These are phyloP conservation scores for Cynaeus angustus DNA, from an alignment of 2,888 invertebrate species.

Conservation along the genomic window DNA sequence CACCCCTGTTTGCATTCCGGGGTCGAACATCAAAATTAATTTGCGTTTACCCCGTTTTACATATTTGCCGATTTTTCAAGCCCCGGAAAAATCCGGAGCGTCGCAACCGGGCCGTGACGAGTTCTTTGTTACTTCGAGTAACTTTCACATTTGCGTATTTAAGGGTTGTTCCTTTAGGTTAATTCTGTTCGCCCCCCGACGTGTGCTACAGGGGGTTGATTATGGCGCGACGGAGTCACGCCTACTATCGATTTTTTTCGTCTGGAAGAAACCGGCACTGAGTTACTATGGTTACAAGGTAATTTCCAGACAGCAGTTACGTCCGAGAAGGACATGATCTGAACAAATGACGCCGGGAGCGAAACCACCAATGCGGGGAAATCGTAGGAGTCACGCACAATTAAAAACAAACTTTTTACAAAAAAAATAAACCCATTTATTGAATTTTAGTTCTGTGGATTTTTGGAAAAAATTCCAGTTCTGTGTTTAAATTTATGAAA, in stretches of 20 bases:
- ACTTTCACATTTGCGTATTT: conserved; percentile 35
- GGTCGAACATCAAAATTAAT: conserved; percentile 9
- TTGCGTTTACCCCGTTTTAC: conserved; percentile 13
- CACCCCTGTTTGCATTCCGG: conserved; percentile 26
- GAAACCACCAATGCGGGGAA: background rate
- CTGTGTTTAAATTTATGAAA: no score
- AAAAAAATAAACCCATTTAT: no score
- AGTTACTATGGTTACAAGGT: conserved; percentile 44
- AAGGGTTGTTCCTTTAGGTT: conserved; percentile 28
- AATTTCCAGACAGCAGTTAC: conserved; percentile 21
- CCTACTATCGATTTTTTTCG: conserved; percentile 41
- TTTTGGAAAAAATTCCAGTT: no score
- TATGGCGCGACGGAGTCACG: conserved; percentile 25
- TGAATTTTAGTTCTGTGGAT: no score
- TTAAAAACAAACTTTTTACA: no score
- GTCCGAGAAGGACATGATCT: background rate
- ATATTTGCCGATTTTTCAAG: background rate
- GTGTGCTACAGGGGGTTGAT: conserved; percentile 35
- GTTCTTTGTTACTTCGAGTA: conserved; percentile 2
- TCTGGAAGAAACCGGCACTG: conserved; percentile 38
- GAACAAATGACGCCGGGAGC: background rate
- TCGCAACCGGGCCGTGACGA: conserved; percentile 26
- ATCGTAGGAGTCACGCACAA: no score
- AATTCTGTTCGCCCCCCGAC: conserved; percentile 27
- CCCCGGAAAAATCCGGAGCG: conserved; percentile 25